These are phyloP conservation scores for Caenorhabditis briggsae DNA, from an alignment of 1,140 invertebrate species.

Conservation along the genomic window DNA sequence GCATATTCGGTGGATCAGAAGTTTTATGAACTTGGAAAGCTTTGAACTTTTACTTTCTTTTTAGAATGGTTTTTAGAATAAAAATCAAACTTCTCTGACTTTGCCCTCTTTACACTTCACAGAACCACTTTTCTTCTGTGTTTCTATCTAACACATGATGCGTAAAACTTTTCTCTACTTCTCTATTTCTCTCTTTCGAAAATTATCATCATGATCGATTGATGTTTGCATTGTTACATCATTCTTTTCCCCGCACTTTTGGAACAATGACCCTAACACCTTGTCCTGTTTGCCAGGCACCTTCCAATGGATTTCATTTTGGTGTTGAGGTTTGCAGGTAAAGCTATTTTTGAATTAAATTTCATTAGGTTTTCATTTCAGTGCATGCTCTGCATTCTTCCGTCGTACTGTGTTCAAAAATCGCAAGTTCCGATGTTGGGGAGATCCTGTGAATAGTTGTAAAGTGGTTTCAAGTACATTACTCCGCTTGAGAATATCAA, in stretches of 20 bases:
- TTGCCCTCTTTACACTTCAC: too few species aligned
- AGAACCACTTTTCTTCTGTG: neutral
- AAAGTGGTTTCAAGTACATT: slow-evolving; percentile 18
- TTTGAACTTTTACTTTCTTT: neutral
- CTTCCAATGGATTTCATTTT: slow-evolving; percentile 18
- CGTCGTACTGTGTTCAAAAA: slow-evolving; percentile 26
- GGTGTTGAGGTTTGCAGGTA: slow-evolving; percentile 25
- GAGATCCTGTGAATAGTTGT: slow-evolving; percentile 10
- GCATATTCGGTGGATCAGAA: slow-evolving; percentile 27
- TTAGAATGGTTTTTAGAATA: neutral
- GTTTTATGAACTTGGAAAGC: slow-evolving; percentile 34
- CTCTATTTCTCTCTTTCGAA: neutral
- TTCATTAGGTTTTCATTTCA: neutral
- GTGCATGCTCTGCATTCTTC: slow-evolving; percentile 13
- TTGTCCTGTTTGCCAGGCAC: neutral
- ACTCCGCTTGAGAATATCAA: neutral
- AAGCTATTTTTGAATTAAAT: neutral
- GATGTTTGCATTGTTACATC: slow-evolving; percentile 11
- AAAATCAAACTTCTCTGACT: neutral
- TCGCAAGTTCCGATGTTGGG: slow-evolving; percentile 26
- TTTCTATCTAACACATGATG: neutral
- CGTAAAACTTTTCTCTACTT: neutral
- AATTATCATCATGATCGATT: neutral
- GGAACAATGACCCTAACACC: neutral
- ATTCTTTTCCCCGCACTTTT: neutral